Percentiles rank a stretch among this genome's conserved stretches.
phyloP scores from a whole-genome alignment of 2,888 invertebrate genomes.

The Torymus tubicola region DNA sequence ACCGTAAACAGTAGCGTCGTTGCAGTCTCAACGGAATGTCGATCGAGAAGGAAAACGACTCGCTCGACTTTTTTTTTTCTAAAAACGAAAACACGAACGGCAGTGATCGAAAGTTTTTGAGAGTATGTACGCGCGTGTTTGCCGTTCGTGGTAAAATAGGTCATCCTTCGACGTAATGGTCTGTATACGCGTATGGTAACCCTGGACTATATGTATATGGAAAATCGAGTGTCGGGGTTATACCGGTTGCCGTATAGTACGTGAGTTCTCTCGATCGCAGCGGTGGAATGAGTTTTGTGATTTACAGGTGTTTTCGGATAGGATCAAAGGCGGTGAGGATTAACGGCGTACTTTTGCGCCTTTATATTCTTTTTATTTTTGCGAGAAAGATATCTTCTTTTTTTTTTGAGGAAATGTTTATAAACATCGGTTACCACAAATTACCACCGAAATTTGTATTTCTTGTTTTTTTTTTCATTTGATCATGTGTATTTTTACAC shows the following conservation, averaged over 20 bases:
- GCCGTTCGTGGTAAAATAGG: neutral
- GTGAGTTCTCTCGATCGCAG: neutral
- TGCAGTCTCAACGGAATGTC: constrained; percentile 24
- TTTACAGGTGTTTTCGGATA: too few relatives aligned
- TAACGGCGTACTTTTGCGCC: too few relatives aligned
- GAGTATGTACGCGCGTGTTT: neutral
- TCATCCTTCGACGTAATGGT: constrained; percentile 25
- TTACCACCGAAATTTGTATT: too few relatives aligned
- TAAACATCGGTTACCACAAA: too few relatives aligned
- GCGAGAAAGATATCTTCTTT: too few relatives aligned
- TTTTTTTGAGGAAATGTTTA: too few relatives aligned
- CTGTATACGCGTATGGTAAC: neutral
- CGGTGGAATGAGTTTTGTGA: too few relatives aligned
- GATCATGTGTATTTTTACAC: too few relatives aligned
- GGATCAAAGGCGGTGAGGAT: too few relatives aligned
- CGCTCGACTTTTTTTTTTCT: constrained; percentile 30
- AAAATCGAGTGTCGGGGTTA: neutral
- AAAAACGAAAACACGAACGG: constrained; percentile 35
- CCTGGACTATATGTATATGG: neutral
- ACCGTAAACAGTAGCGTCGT: constrained; percentile 2
- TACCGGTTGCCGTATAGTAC: neutral
- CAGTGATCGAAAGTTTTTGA: constrained; percentile 18
- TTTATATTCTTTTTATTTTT: too few relatives aligned
- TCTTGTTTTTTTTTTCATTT: too few relatives aligned
- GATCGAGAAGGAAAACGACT: constrained; percentile 33